Evolutionary conservation across 2,113 vertebrate genomes (phyloP), one percentile per base, ranked within the genome.

Genomic region (Spea bombifrons): DNA sequence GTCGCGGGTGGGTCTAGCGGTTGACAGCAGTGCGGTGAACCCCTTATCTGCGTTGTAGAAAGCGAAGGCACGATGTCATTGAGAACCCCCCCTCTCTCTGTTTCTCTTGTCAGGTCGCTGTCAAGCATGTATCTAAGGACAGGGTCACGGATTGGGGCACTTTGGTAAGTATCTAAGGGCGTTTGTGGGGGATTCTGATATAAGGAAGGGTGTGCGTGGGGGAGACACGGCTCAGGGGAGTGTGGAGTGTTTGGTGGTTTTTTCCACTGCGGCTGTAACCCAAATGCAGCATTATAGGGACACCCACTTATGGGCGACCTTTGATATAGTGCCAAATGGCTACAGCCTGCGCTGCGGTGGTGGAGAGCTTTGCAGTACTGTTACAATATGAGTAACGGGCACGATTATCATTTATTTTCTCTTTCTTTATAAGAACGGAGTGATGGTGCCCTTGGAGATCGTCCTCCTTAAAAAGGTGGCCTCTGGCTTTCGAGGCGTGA

Each of bases 391-490:
- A 5, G 3, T 17, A 63, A 6, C 44, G 8, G 13, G 8, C 30
- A 4, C 6, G 55, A 12, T 53, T 53, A 7, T 59, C 4, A 79
- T 64, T 1, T 3, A 17, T 64, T 64, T 17, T 13, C 30, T 53
- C 9, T n/a, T 47, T n/a, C 13, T 47, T 80, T 52, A 44, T 47
- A 83, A 98, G 96, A 92, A 93, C 50, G 97, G 96, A 3, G 82
- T 87, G 5, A 91, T 95, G 87, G 96, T 99, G 82, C 97, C 96
- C 66, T 83, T 99, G 81, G 97, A 98, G 89, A 95, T 99, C 78
- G 90, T 99, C 30, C 90, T 99, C 17, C 86, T 99, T 68, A 98
- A 97, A 87, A 98, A 97, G 86, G 97, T 99, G 88, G 95, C 94
- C 83, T 93, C 93, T 1, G 90, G 95, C 71, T 97, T 95, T 87